Conservation (phyloP, 2,113 vertebrate genomes). For the Oreochromis aureus region DNA sequence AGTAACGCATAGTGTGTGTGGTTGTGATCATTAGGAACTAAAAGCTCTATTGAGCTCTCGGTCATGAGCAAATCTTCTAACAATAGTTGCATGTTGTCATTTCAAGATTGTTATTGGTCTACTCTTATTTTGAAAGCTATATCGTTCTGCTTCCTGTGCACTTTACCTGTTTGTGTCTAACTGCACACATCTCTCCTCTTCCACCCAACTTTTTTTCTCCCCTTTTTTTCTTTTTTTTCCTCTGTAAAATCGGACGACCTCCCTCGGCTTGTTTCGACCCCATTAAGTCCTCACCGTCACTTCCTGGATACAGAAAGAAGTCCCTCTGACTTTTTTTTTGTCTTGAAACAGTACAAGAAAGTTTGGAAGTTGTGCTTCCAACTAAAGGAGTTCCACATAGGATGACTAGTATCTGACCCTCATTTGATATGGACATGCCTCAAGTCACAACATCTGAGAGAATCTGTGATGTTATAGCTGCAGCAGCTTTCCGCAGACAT, state of each 20-base stretch:
- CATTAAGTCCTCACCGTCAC: slow-evolving; percentile 57
- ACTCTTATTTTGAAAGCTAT: slow-evolving; percentile 8
- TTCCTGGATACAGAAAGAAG: slow-evolving; percentile 57
- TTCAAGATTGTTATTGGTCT: neutral
- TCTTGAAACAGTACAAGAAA: slow-evolving; percentile 6
- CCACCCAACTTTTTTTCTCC: slow-evolving; percentile 46
- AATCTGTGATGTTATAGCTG: neutral
- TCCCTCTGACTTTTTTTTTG: slow-evolving; percentile 3
- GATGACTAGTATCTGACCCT: neutral
- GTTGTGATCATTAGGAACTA: neutral
- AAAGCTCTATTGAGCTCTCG: neutral
- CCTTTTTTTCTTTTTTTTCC: slow-evolving; percentile 39
- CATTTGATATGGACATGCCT: neutral
- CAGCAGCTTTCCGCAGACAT: neutral
- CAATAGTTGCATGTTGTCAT: neutral
- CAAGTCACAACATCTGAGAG: neutral
- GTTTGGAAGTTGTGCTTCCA: neutral
- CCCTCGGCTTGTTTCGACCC: slow-evolving; percentile 60
- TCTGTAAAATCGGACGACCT: slow-evolving; percentile 52
- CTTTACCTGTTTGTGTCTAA: neutral
- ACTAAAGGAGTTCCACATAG: neutral
- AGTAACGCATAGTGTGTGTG: neutral
- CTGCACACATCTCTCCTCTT: neutral
- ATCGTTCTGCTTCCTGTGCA: neutral
- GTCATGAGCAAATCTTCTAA: neutral